phyloP scores from a whole-genome alignment of 2,113 vertebrate genomes.

The Lipotes vexillifer region DNA sequence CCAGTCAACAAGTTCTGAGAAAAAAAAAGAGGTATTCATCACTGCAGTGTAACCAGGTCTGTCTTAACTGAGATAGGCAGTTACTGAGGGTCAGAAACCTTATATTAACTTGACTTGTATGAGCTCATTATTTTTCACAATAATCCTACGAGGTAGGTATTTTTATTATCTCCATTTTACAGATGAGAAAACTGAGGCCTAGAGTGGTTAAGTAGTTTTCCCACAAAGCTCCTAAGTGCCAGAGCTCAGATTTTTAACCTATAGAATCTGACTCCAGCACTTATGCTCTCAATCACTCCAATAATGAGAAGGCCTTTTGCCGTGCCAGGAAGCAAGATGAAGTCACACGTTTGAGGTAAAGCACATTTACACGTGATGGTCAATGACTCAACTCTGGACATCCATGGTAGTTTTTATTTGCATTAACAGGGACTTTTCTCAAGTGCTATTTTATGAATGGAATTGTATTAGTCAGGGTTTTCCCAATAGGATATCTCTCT shows the following conservation, averaged over 20 bases:
- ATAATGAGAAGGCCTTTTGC: background rate
- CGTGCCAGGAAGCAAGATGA: background rate
- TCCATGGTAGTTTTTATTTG: background rate
- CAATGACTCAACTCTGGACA: background rate
- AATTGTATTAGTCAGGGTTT: background rate
- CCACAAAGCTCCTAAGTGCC: background rate
- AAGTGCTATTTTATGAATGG: background rate
- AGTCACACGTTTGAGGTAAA: background rate
- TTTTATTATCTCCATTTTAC: background rate
- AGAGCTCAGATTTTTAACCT: background rate
- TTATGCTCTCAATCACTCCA: background rate
- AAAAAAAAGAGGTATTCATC: background rate
- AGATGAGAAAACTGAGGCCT: too few relatives aligned
- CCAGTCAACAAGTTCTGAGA: background rate
- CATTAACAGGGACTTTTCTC: background rate
- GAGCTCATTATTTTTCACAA: background rate
- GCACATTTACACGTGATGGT: fast-evolving
- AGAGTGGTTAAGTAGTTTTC: background rate
- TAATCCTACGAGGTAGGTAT: background rate
- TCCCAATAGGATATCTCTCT: background rate
- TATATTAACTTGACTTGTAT: background rate
- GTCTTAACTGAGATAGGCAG: background rate
- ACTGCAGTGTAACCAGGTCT: background rate
- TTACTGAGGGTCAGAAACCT: background rate
- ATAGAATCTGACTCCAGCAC: background rate